Conservation (phyloP, 2,113 vertebrate genomes). For the Rissa tridactyla region DNA sequence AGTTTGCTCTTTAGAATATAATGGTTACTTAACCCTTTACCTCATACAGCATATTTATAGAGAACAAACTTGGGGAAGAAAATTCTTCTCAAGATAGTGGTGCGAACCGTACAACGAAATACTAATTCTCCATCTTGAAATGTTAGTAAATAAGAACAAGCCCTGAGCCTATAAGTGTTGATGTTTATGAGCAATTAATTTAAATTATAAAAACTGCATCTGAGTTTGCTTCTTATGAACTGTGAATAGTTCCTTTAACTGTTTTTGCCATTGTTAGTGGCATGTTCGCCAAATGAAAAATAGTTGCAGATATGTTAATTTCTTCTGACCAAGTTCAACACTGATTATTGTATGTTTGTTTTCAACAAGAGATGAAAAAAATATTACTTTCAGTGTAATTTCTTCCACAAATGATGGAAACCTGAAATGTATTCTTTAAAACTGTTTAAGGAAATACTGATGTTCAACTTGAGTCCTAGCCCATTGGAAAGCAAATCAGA, state of each 20-base stretch:
- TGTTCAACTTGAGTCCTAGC: neutral
- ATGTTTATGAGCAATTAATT: neutral
- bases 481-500: neutral
- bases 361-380: neutral
- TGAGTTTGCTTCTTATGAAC: neutral
- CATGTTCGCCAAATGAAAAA: neutral
- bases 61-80: neutral
- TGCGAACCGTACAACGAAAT: neutral
- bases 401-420: neutral
- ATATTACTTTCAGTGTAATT: neutral
- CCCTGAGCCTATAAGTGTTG: neutral
- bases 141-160: neutral
- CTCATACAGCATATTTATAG: neutral
- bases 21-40: conserved; percentile 67
- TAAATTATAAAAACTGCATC: neutral
- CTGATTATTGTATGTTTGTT: neutral
- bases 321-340: neutral
- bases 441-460: neutral
- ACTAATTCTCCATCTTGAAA: neutral
- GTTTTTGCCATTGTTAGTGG: neutral
- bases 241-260: neutral
- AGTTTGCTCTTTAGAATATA: conserved; percentile 53
- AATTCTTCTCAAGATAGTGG: neutral
- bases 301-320: neutral
- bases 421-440: neutral